Conservation (phyloP, 2,113 vertebrate genomes). For the Pitta sordida region DNA sequence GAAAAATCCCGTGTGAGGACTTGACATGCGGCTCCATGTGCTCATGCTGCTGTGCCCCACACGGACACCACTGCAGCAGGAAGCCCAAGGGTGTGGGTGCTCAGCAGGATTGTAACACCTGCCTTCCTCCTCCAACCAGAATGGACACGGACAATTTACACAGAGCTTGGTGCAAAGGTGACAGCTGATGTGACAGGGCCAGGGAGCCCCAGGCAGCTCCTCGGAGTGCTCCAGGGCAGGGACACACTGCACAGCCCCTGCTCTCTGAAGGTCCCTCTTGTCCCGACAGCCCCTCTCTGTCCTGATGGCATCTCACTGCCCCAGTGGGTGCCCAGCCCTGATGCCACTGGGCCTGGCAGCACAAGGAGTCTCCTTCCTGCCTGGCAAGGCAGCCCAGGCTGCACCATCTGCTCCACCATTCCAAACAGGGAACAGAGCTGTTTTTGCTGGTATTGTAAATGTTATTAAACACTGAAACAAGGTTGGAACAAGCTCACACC, state of each 20-base stretch:
- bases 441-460: background rate
- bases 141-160: rapidly evolving
- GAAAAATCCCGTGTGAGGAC: background rate
- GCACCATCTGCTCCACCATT: background rate
- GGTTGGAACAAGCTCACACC: background rate
- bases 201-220: background rate
- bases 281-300: background rate
- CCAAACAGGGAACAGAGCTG: background rate
- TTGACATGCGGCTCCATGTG: rapidly evolving
- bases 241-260: rapidly evolving
- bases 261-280: background rate
- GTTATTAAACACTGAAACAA: background rate
- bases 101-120: background rate
- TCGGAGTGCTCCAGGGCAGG: rapidly evolving
- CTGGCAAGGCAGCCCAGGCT: background rate
- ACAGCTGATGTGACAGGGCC: rapidly evolving
- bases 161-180: background rate
- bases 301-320: background rate
- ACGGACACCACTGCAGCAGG: rapidly evolving
- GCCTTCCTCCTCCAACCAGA: background rate
- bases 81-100: background rate
- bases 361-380: background rate
- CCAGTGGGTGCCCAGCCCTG: background rate
- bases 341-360: background rate
- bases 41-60: background rate